Evolutionary conservation across 2,113 vertebrate genomes (phyloP), one percentile per base, ranked within the genome.

Genomic region (Oncorhynchus gorbuscha): DNA sequence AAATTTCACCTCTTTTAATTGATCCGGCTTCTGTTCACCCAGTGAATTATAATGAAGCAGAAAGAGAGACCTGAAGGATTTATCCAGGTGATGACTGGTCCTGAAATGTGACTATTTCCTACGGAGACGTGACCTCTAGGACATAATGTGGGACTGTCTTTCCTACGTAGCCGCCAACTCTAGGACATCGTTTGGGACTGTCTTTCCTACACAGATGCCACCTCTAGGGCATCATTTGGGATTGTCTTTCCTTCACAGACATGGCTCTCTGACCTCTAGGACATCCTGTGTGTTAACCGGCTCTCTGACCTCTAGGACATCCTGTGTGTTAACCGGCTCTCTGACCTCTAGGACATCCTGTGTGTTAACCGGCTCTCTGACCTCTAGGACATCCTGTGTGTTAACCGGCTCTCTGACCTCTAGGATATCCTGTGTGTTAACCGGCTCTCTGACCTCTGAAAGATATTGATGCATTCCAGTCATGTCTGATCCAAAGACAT

Each of bases 401-500:
- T 32, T 32, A 65, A n/a, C n/a, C 72, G 67, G 9, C 75, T 76
- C 24, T 55, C 18, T 65, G 64, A 28, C 64, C 64, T 66, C 64
- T 28, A 30, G 12, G 64, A 30, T 26, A 7, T 51, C 8, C 7
- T 49, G 45, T 51, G n/a, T 26, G 30, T 86, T 78, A 59, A 59
- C n/a, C 71, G 69, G 13, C 75, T 76, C 24, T 58, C 18, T 66
- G 64, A 66, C 64, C 64, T 66, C 64, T 28, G 80, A 66, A 79
- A 45, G 39, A 76, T 69, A 77, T 83, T 71, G 76, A 79, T 55
- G 66, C 35, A 18, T 75, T 64, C 78, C 71, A 70, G 62, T 74
- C 45, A 7, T 45, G 65, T 84, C 82, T 74, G 62, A 14, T 70
- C 74, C 67, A 22, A 45, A 83, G 77, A 89, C 73, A 74, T 81